Percentiles rank a stretch among this genome's conserved stretches.
Evolutionary conservation across 2,888 invertebrate genomes (phyloP).

Genomic region (Mantis religiosa): DNA sequence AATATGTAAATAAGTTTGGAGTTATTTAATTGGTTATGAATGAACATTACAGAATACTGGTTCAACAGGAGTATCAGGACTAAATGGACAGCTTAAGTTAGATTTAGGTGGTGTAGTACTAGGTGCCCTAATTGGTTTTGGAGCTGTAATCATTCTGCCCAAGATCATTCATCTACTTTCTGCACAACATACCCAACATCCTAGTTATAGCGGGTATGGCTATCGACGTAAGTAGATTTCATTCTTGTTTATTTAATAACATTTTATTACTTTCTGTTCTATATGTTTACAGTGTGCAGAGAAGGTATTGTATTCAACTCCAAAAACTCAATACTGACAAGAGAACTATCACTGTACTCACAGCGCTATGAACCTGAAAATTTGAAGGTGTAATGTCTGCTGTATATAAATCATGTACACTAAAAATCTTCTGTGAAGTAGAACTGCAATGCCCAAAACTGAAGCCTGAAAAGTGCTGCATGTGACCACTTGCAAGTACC

Average conservation of each 20-base stretch:
- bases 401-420: no score
- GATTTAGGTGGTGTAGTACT: slow-evolving; percentile 77
- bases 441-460: no score
- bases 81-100: slow-evolving; percentile 64
- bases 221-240: slow-evolving; percentile 60
- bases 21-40: not conserved
- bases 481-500: no score
- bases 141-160: slow-evolving; percentile 73
- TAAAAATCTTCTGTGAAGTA: no score
- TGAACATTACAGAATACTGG: not conserved
- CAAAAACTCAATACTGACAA: no score
- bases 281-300: no score
- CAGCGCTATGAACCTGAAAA: no score
- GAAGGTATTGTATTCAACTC: no score
- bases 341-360: no score
- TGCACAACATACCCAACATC: slow-evolving; percentile 39
- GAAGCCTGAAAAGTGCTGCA: no score
- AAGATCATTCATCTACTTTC: slow-evolving; percentile 71
- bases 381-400: no score
- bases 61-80: not conserved
- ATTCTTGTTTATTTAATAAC: not conserved
- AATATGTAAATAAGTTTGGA: not conserved
- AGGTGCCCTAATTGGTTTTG: slow-evolving; percentile 76
- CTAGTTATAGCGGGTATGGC: slow-evolving; percentile 45
- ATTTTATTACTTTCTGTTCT: no score